Evolutionary conservation across 2,888 invertebrate species (phyloP), one percentile per base, ranked within the genome.

Genomic region (Anaspis maculata): DNA sequence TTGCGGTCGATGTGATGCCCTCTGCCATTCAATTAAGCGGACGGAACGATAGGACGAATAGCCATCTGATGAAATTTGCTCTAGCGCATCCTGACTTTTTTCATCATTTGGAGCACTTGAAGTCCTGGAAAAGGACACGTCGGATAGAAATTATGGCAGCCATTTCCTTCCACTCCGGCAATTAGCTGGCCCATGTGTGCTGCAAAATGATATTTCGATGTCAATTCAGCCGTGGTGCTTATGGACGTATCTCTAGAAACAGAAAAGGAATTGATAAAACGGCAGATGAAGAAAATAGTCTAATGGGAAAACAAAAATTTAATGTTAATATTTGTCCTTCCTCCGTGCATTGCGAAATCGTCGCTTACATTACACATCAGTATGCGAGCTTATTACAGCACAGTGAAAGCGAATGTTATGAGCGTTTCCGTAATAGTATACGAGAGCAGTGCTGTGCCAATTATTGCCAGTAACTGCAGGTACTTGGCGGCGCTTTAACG

Each of bases 171-270:
- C 26, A 78, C 64, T 13, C 76, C 77, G 27, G 76, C 69, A 39
- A 78, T 74, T 42, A 78, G 62, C 60, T 78, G 77, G 35, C 77
- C 78, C 77, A 78, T 78, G 57, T 78, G 78, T 13, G 77, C 77
- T 6, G 77, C 78, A 54, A 76, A 77, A 56, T 77, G 76, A 52
- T 76, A 77, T 50, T 72, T 71, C 19, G 76, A 77, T 1, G 76
- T 72, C 36, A 77, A 69, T 62, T 77, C 76, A 10, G 75, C 76
- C 46, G 75, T 72, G 15, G 72, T 73, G 42, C 71, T 72, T 44
- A 78, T 68, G 34, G 74, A 76, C 15, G 77, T 77, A 48, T 77
- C 77, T 50, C 78, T 78, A 64, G 21, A 39, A 33, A n/a, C n/a
- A n/a, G n/a, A 25, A n/a, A 36, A 15, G n/a, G n/a, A n/a, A 13